Evolutionary conservation across 64 coral and sea anemone genomes (phyloP), one percentile per base, ranked within the genome.

Genomic region (Stylophora pistillata): DNA sequence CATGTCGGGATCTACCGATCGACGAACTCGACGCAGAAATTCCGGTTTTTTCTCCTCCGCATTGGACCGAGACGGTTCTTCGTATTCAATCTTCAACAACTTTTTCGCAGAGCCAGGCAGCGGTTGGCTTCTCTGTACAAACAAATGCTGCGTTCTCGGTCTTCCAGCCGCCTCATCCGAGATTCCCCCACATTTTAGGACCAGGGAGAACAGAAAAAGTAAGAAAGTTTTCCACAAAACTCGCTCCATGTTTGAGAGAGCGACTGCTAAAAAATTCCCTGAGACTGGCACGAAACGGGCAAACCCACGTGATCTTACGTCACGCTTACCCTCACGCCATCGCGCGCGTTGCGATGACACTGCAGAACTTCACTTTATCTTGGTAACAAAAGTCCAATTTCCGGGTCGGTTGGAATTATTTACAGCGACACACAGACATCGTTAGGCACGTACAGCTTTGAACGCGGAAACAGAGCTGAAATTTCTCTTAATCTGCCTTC

Each of bases 71-170:
- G 16, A 5, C 18, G 23, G 13, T 55, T n/a, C 82, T 79, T 89
- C 23, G 47, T 5, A n/a, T 20, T 71, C 75, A 29, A 89, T 29
- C 62, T 78, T 61, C 16, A 55, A 62, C 17, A 89, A 21, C 54
- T 81, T 81, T 30, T 21, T 78, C 52, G 88, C 64, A 9, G 88
- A 47, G 30, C 88, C 88, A 16, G 77, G 88, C 34, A 80, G 27
- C 32, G 77, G 88, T 9, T 58, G 23, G 64, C 28, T 53, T 56
- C 88, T 77, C 23, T 89, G 88, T 53, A 89, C 88, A 55, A 89
- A 78, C 41, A 81, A 63, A 41, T 78, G 77, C 30, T 62, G 58
- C 12, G 17, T 28, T 59, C 55, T 79, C 0, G 77, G 52, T n/a
- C 58, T 5, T 54, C 30, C 32, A 14, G 26, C 59, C 23, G 77